Base-by-base conservation (phyloP, 2,797 vertebrate species). In the Synanceia verrucosa region DNA sequence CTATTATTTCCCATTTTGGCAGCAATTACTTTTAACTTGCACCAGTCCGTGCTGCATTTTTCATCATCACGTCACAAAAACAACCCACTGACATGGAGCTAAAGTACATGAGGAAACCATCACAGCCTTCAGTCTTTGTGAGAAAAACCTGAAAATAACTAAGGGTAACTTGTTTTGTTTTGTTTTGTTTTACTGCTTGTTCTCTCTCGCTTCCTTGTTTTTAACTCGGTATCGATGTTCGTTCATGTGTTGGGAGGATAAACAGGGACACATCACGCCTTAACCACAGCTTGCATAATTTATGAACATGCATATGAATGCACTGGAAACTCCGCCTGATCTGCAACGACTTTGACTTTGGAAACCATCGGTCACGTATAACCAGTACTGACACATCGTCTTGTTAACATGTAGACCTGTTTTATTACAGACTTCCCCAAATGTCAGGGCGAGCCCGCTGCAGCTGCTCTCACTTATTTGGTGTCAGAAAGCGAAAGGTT, bases 401-500 rank as follows among this genome's bases (percentile, higher is more conserved):
- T 31, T 43, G 44, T 65, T 65, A 67, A 53, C 67, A 70, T 26
- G 36, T 29, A 34, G 16, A 53, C 6, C 44, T 19, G 11, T 58
- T 70, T 69, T 72, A 71, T 81, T 55, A 55, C 56, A 0, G n/a
- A 52, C 43, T 59, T 68, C 47, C 55, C 44, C 41, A 83, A 84
- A 83, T 76, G 79, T 78, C 77, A 82, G 63, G 50, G 5, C n/a
- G 39, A 71, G 58, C 34, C 16, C 14, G 4, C 34, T 60, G 78
- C 82, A 73, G 73, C 81, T 78, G 78, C 58, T 86, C 60, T 36
- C 71, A 63, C 64, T 83, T 82, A 74, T 80, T 74, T 37, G 34
- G 74, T 78, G 76, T 83, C 82, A 77, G 80, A 80, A 76, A 60
- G 61, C 63, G 61, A 86, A 85, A 87, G 85, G 82, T 81, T 78